These are phyloP conservation scores for Ochropleura plecta DNA, from an alignment of 2,888 invertebrate genomes.

Conservation along the genomic window DNA sequence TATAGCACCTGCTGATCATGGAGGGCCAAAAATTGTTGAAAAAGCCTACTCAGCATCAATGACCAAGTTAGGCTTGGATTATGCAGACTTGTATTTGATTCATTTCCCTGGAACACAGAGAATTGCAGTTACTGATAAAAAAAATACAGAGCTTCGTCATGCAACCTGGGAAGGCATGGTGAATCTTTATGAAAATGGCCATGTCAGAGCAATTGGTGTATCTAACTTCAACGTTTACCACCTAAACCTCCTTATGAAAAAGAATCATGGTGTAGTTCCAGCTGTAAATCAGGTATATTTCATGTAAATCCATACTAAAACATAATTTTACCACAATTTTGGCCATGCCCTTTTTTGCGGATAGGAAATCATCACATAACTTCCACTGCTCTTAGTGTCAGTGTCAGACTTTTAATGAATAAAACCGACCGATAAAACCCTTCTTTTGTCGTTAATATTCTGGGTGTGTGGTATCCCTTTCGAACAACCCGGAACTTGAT, in stretches of 20 bases:
- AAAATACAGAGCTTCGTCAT: conserved; percentile 90
- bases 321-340: background rate
- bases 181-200: conserved; percentile 91
- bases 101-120: conserved; percentile 95
- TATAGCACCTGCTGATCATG: conserved; percentile 74
- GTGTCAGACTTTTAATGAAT: no score
- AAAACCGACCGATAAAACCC: no score
- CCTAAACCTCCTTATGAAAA: conserved; percentile 91
- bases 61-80: conserved; percentile 91
- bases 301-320: background rate
- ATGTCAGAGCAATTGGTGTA: conserved; percentile 93
- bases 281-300: conserved; percentile 93
- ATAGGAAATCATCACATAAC: no score
- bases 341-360: no score
- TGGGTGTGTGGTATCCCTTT: no score
- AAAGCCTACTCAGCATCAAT: conserved; percentile 91
- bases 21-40: conserved; percentile 75
- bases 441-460: no score
- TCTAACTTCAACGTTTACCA: conserved; percentile 94
- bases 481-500: no score
- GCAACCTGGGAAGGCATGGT: conserved; percentile 93
- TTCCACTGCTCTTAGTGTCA: no score
- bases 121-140: conserved; percentile 86
- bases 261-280: conserved; percentile 90
- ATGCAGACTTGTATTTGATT: conserved; percentile 95